Evolutionary conservation across 2,888 invertebrate species (phyloP), one percentile per base, ranked within the genome.

Genomic region (Bibio marci): DNA sequence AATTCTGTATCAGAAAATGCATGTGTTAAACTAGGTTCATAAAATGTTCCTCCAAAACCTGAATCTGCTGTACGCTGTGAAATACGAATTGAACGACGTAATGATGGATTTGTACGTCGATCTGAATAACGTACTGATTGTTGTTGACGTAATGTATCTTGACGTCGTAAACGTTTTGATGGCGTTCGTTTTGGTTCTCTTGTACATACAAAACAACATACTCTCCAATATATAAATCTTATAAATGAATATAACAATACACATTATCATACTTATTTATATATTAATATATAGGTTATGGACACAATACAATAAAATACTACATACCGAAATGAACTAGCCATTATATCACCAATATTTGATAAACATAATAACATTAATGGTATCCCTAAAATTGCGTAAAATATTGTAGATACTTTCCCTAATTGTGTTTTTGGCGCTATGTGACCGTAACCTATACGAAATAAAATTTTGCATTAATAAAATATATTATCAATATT

Each of bases 301-400:
- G 25, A 26, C 3, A 15, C 14, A 25, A 25, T 22, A 12, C n/a
- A 35, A 35, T 6, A 22, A 22, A 10, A 8, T 14, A 5, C 31
- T 42, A 36, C 47, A 47, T 52, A 71, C 73, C 80, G 73, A 66
- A 91, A 91, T 7, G 87, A 86, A 34, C 87, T 85, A 2, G 90
- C 90, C 86, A 91, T 86, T 46, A 88, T 80, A 57, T 90, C 88
- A 6, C 91, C 90, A 50, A 90, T 90, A 63, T 87, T 91, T 39
- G 91, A 90, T 46, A 94, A 71, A 52, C 92, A 94, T 14, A 94
- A 71, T 50, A 94, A 71, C 90, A 94, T 92, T 47, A 94, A 66
- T 0, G 94, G 94, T 49, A 94, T 94, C 35, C 87, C 94, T 46
- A 92, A 70, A 55, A 94, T 91, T 18, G 92, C 92, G 63, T 94